Base-by-base conservation (phyloP, 35 echinoderm and acorn worm species). In the Eucidaris tribuloides region DNA sequence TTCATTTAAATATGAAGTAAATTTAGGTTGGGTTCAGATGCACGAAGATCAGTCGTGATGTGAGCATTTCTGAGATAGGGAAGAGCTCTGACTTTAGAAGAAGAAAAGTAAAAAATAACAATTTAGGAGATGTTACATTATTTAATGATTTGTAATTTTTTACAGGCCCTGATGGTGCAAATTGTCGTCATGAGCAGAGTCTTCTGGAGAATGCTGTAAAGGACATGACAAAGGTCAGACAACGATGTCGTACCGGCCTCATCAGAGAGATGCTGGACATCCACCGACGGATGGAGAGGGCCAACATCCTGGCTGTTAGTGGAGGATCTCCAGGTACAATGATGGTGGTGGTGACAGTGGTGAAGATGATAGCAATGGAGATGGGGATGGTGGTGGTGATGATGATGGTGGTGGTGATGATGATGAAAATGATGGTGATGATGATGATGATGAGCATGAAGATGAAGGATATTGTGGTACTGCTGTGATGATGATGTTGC, bases 181-280 rank as follows among this genome's bases (percentile, higher is more conserved):
- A 98, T 64, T 83, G 82, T 14, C 81, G 95, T 18, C 95, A 98
- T 80, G 95, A 98, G 78, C 90, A 93, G 83, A 93, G 77, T 79
- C 82, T 85, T 24, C 46, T 98, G 43, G 95, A 98, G 70, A 90
- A 39, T 5, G 66, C 82, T 15, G 42, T 90, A 4, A 98, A 98
- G 48, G 89, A 93, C 9, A 36, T 98, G 62, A 83, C 84, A 0
- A 86, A 89, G 46, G 44, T 83, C 22, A 74, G 90, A 68, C 79
- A 71, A 17, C 83, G 92, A 40, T 79, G 84, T 19, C 80, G 88
- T 36, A 63, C 33, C 0, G 63, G 82, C 31, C 52, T 81, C 42
- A 93, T 98, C 33, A 68, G 83, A 6, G 63, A 65, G 3, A 55
- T 62, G 0, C 87, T 89, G 37, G 83, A 98, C 62, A 57, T 98